Evolutionary conservation across 2,888 invertebrate genomes (phyloP).

Genomic region (Gymnoscelis rufifasciata): DNA sequence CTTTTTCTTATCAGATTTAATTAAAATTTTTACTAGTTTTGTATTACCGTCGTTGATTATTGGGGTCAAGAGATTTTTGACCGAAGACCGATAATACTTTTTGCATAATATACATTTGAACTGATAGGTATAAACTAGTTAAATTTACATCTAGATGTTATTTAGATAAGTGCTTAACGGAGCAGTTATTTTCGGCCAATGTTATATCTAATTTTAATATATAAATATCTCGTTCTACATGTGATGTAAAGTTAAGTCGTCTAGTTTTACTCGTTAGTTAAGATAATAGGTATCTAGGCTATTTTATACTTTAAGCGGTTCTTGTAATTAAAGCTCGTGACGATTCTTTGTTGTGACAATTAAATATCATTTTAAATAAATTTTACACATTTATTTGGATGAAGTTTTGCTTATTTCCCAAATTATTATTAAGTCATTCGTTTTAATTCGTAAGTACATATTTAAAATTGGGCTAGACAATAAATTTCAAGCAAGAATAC

Average conservation of each 20-base stretch:
- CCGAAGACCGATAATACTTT: slow-evolving; percentile 5
- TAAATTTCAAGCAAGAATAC: too few relatives aligned
- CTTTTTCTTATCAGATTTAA: slow-evolving; percentile 17
- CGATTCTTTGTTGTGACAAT: slow-evolving; percentile 75
- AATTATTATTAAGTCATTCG: too few relatives aligned
- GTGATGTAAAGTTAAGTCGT: slow-evolving; percentile 76
- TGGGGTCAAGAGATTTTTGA: neutral
- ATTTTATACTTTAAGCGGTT: slow-evolving; percentile 48
- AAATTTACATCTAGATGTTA: slow-evolving; percentile 21
- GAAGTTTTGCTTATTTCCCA: too few relatives aligned
- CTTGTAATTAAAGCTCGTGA: slow-evolving; percentile 62
- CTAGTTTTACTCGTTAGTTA: slow-evolving; percentile 53
- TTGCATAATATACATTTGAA: slow-evolving; percentile 21
- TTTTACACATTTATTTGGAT: slow-evolving; percentile 59
- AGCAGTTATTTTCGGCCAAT: slow-evolving; percentile 56
- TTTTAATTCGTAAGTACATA: too few relatives aligned
- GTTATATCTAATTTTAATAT: slow-evolving; percentile 44
- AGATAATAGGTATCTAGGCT: slow-evolving; percentile 43
- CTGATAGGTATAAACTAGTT: slow-evolving; percentile 17
- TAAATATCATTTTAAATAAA: slow-evolving; percentile 68
- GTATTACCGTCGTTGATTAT: slow-evolving; percentile 1
- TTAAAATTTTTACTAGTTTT: slow-evolving; percentile 1
- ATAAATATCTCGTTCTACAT: slow-evolving; percentile 74
- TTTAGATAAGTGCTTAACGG: slow-evolving; percentile 39
- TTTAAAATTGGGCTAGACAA: too few relatives aligned